A percentile compares a stretch with the other conserved stretches of the same genome.
Conservation (phyloP, 1,140 invertebrate genomes). For the Calephelis nemesis region DNA sequence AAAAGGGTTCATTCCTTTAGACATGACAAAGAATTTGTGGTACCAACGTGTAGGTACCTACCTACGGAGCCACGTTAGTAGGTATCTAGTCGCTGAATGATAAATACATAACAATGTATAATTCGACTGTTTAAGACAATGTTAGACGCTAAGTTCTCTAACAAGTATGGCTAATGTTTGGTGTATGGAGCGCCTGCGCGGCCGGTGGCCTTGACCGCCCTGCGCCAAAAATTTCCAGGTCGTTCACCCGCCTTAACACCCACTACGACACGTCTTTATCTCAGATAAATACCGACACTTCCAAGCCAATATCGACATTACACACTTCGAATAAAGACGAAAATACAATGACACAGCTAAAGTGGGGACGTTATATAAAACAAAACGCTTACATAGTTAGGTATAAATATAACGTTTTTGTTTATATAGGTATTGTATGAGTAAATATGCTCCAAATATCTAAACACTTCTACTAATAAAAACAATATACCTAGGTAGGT, state of each 20-base stretch:
- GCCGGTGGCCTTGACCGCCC: constrained; percentile 73
- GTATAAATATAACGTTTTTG: constrained; percentile 63
- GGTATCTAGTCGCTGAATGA: too few species aligned
- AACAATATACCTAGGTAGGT: not conserved
- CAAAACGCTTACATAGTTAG: constrained; percentile 43
- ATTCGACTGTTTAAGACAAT: not conserved
- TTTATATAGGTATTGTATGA: constrained; percentile 50
- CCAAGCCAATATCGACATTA: constrained; percentile 35
- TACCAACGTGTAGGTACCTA: too few species aligned
- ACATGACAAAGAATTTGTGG: too few species aligned
- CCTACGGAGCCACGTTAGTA: too few species aligned
- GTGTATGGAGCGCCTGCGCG: constrained; percentile 56
- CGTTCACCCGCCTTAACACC: constrained; percentile 69
- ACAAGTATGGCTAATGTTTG: constrained; percentile 14
- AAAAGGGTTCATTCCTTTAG: too few species aligned
- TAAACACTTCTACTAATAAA: not conserved
- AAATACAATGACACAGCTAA: constrained; percentile 22
- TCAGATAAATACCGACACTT: constrained; percentile 54
- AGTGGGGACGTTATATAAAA: constrained; percentile 61
- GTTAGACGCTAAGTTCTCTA: not conserved
- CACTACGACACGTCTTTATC: constrained; percentile 64
- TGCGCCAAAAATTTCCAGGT: constrained; percentile 77
- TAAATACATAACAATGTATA: too few species aligned
- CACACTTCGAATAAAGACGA: constrained; percentile 24
- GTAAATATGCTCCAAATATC: not conserved